These are phyloP conservation scores for Probaryconus sp. DNA, from an alignment of 1,140 invertebrate genomes.

Conservation along the genomic window DNA sequence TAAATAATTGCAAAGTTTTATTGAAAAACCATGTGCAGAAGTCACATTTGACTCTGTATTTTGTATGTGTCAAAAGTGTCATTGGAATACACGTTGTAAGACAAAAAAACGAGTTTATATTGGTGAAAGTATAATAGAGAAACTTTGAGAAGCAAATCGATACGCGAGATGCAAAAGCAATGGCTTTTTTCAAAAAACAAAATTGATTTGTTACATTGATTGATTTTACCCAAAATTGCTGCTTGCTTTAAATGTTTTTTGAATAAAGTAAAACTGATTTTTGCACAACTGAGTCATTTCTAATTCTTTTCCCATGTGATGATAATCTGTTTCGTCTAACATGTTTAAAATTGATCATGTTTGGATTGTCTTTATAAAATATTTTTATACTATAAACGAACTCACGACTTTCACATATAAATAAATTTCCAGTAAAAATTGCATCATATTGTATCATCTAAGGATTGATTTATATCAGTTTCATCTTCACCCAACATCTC, in stretches of 20 bases:
- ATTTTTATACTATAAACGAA: no score
- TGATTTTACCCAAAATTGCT: not conserved
- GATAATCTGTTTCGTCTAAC: no score
- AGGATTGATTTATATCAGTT: slow-evolving; percentile 73
- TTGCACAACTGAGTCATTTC: slow-evolving; percentile 14
- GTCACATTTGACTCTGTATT: slow-evolving; percentile 14
- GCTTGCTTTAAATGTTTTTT: slow-evolving; percentile 43
- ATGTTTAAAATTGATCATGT: no score
- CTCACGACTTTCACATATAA: no score
- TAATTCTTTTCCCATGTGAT: slow-evolving; percentile 1
- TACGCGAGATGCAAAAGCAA: slow-evolving; percentile 28
- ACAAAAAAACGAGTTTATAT: slow-evolving; percentile 8
- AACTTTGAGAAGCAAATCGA: slow-evolving; percentile 54
- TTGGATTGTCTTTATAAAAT: no score
- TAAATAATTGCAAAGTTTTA: slow-evolving; percentile 5
- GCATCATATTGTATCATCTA: slow-evolving; percentile 70
- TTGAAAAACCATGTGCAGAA: slow-evolving; percentile 7
- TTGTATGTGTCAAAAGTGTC: slow-evolving; percentile 35
- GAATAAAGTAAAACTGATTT: slow-evolving; percentile 47
- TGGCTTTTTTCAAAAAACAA: slow-evolving; percentile 42
- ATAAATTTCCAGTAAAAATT: no score
- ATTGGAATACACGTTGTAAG: slow-evolving; percentile 20
- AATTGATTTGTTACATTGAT: slow-evolving; percentile 11
- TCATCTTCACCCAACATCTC: slow-evolving; percentile 75
- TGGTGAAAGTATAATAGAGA: not conserved